Evolutionary conservation across 2,113 vertebrate genomes (phyloP), one percentile per base, ranked within the genome.

Genomic region (Struthidea cinerea): DNA sequence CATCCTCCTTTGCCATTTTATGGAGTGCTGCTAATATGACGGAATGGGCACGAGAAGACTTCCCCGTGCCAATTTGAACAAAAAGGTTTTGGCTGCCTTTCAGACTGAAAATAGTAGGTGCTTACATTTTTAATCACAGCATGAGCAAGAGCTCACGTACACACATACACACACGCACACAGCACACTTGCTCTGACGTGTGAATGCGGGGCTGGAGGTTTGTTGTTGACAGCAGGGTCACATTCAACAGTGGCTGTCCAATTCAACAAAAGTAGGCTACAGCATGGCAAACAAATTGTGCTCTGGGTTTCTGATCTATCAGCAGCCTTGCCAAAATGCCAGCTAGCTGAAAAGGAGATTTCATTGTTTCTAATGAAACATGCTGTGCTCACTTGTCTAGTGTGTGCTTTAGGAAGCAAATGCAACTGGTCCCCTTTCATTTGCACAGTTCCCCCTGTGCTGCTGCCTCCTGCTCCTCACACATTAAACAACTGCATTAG

Each of bases 121-220:
- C 96, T 98, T 97, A 92, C 93, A 93, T 94, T 97, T 98, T 97
- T 97, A 98, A 97, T 98, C 42, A 3, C 70, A 85, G 96, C 96
- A 97, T 97, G 98, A 98, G 98, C 94, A 89, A 71, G 87, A 90
- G 94, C 98, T 98, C 98, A 98, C 97, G 97, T 98, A 98, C 97
- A 57, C 96, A 71, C 90, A 1, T 14, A 33, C 41, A 75, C 69
- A 33, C 88, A 46, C 17, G 37, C 89, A 61, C 67, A 53, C 69
- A 63, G 10, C 67, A 26, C 69, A 22, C 65, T 50, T 41, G 50
- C 89, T 57, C 84, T 90, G 92, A 83, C 32, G 69, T 85, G 90
- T 90, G 94, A 97, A 71, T 84, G 88, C 2, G 26, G 90, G 60
- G 39, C 94, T 87, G 68, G 94, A 91, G 92, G 73, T 60, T 96